Base-by-base conservation (phyloP, 1,140 invertebrate species). In the Lasioglossum baleicum region DNA sequence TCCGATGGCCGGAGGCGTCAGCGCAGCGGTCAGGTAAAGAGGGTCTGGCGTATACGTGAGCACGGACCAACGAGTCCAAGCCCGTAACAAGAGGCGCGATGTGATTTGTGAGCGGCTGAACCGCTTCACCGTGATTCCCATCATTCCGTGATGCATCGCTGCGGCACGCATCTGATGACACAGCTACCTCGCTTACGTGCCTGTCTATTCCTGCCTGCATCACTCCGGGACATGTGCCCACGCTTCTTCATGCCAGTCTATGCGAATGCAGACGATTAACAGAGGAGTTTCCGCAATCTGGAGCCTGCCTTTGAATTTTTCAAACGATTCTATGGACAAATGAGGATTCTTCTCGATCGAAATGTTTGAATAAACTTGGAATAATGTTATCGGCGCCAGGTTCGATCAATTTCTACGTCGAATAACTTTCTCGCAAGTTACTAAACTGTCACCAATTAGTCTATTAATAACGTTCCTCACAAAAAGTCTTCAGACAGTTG, bases 61-160 rank as follows among this genome's bases (percentile, higher is more conserved):
- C 85, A 70, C 67, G 68, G 63, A 75, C 71, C 73, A 81, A 60
- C 80, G 81, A 80, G 82, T 53, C 68, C 35, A 48, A 48, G 56
- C 22, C 44, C 22, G 51, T 51, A 75, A 75, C 73, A 40, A 73
- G 83, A 69, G 63, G 80, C 61, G 56, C 66, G 65, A 72, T 74
- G 90, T 90, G 90, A 90, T 91, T 91, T 91, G 90, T 87, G 89
- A 91, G 84, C 87, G 81, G 71, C 58, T 42, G 67, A 48, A 48
- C 72, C 79, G 83, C 74, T 74, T 81, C 84, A 83, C 82, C 80
- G 83, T 87, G 83, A 89, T 87, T 79, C 81, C 88, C 88, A 88
- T 90, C 89, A 87, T 88, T 88, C 86, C 73, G 83, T 91, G 90
- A 91, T 91, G 87, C 90, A 91, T 91, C 84, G 88, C 85, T 90